Evolutionary conservation across 2,113 vertebrate species (phyloP).

Genomic region (Poeciliopsis occidentalis): DNA sequence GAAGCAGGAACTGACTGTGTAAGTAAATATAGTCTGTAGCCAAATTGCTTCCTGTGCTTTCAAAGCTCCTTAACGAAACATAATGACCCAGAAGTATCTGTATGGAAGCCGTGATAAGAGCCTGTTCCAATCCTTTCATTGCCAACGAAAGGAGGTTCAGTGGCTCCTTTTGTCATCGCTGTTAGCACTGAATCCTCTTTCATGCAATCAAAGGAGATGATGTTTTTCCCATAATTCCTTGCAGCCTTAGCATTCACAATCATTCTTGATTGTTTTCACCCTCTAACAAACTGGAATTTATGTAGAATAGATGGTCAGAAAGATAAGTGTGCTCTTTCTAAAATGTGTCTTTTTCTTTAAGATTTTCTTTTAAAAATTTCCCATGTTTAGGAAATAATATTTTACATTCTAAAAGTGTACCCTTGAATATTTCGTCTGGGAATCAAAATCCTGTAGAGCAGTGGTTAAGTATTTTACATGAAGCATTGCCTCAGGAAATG

Average conservation of each 20-base stretch:
- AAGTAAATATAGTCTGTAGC: neutral
- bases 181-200: neutral
- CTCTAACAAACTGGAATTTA: neutral
- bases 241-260: neutral
- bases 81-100: conserved; percentile 1
- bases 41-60: neutral
- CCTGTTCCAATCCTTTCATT: neutral
- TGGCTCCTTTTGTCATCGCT: neutral
- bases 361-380: neutral
- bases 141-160: neutral
- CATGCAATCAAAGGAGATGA: neutral
- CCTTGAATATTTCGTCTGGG: too few relatives aligned
- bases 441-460: too few relatives aligned
- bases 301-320: neutral
- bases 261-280: neutral
- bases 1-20: neutral
- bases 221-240: neutral
- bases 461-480: neutral
- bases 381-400: too few relatives aligned
- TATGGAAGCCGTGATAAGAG: conserved; percentile 3
- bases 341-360: neutral
- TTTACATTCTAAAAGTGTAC: too few relatives aligned
- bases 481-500: neutral
- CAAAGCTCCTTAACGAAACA: neutral
- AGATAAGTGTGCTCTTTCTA: neutral